Evolutionary conservation across 2,797 vertebrate genomes (phyloP).

Genomic region (Gymnoscopelus braueri): DNA sequence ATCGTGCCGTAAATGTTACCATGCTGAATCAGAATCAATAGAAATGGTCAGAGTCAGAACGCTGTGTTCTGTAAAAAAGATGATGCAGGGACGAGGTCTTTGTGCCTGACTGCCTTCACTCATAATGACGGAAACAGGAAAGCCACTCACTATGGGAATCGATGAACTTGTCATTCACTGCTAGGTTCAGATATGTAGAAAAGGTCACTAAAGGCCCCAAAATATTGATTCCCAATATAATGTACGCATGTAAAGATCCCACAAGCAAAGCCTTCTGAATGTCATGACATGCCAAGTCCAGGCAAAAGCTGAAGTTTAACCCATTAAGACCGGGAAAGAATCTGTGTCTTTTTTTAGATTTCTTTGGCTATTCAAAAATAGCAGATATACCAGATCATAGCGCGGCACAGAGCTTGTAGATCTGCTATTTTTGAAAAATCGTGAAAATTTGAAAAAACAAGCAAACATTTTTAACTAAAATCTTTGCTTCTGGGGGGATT

Average conservation of each 20-base stretch:
- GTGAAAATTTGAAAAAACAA: too few relatives aligned
- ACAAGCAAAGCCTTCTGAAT: background rate
- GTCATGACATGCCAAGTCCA: constrained; percentile 6
- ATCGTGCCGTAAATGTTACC: background rate
- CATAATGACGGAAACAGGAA: constrained; percentile 58
- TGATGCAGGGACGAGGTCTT: background rate
- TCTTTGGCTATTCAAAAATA: too few relatives aligned
- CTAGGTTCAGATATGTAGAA: constrained; percentile 69
- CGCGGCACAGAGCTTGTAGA: too few relatives aligned
- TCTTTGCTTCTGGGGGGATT: too few relatives aligned
- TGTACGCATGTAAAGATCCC: constrained; percentile 47
- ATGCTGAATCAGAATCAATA: constrained; percentile 3
- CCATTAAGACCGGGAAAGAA: too few relatives aligned
- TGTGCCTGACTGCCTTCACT: constrained; percentile 28
- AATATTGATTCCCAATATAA: constrained; percentile 61
- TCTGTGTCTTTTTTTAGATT: too few relatives aligned
- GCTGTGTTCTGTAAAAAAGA: background rate
- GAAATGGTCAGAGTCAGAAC: background rate
- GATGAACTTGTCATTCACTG: constrained; percentile 74
- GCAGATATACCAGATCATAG: too few relatives aligned
- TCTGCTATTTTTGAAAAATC: too few relatives aligned
- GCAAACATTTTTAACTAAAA: too few relatives aligned
- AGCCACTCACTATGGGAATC: constrained; percentile 51
- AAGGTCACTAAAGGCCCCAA: constrained; percentile 69
- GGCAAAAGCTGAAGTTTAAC: background rate